phyloP scores from a whole-genome alignment of 1,140 invertebrate species.

The Drosophila biarmipes region DNA sequence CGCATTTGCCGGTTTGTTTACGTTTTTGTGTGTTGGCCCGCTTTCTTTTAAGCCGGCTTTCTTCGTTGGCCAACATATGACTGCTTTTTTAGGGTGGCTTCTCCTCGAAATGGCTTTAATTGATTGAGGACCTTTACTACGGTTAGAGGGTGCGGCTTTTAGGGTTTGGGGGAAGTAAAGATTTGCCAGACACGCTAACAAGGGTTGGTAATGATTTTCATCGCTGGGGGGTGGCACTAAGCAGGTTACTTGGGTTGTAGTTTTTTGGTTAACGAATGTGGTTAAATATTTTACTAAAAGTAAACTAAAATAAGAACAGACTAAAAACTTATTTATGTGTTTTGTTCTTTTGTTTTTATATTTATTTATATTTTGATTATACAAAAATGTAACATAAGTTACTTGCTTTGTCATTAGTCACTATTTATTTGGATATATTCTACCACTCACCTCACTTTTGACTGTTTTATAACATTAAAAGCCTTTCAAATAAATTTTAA shows the following conservation, averaged over 20 bases:
- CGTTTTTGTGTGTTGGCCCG: constrained; percentile 62
- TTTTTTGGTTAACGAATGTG: background rate
- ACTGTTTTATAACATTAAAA: constrained; percentile 16
- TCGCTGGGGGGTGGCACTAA: background rate
- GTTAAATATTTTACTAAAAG: no score
- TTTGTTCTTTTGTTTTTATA: no score
- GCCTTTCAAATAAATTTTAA: constrained; percentile 6
- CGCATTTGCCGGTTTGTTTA: constrained; percentile 82
- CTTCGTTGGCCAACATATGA: constrained; percentile 57
- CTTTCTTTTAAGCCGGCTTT: constrained; percentile 63
- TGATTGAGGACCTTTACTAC: constrained; percentile 24
- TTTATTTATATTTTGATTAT: no score
- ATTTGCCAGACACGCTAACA: constrained; percentile 7
- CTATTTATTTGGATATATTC: background rate
- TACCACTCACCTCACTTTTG: no score
- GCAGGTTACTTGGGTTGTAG: background rate
- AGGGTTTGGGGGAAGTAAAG: constrained; percentile 7
- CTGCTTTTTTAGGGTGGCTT: constrained; percentile 30
- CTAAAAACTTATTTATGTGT: background rate
- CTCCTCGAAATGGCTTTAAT: constrained; percentile 23
- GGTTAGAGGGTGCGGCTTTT: constrained; percentile 18
- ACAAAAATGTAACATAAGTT: no score
- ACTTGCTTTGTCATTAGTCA: background rate
- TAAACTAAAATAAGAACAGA: no score
- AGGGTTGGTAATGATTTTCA: constrained; percentile 23